Percentiles rank a stretch among this genome's conserved stretches.
Evolutionary conservation across 2,888 invertebrate species (phyloP).

Genomic region (Ecliptopera silaceata): DNA sequence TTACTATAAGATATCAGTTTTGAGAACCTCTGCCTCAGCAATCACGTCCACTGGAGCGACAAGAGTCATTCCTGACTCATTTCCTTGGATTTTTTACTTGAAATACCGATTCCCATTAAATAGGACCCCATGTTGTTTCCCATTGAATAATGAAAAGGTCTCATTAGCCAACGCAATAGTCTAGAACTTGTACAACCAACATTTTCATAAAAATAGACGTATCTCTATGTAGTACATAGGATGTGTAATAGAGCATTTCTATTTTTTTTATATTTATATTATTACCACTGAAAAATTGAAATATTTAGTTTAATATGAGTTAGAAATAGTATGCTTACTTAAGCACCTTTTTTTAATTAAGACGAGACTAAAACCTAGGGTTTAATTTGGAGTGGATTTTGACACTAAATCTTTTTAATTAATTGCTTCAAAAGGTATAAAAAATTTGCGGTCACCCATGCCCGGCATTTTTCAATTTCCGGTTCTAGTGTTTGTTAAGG

Average conservation of each 20-base stretch:
- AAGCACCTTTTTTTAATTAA: no score
- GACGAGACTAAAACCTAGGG: no score
- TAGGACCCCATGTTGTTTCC: slow-evolving; percentile 52
- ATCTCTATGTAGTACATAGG: no score
- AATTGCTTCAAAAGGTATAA: slow-evolving; percentile 1
- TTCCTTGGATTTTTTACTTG: slow-evolving; percentile 65
- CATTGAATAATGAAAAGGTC: slow-evolving; percentile 51
- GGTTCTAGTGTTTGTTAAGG: slow-evolving; percentile 34
- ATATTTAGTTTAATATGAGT: no score
- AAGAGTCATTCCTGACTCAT: slow-evolving; percentile 67
- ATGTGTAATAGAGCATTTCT: no score
- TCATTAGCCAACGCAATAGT: slow-evolving; percentile 40
- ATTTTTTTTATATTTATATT: no score
- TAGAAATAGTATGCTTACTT: no score
- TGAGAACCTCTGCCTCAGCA: slow-evolving; percentile 13
- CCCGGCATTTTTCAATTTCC: slow-evolving; percentile 71
- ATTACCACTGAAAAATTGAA: no score
- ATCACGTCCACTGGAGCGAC: slow-evolving; percentile 59
- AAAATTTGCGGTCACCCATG: slow-evolving; percentile 36
- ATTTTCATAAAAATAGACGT: not conserved
- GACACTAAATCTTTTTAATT: slow-evolving; percentile 8
- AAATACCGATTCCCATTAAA: slow-evolving; percentile 58
- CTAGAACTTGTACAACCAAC: not conserved
- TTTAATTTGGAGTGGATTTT: no score
- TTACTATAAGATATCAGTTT: no score